phyloP scores from a whole-genome alignment of 2,888 invertebrate species.

The Hydropsyche betteni region DNA sequence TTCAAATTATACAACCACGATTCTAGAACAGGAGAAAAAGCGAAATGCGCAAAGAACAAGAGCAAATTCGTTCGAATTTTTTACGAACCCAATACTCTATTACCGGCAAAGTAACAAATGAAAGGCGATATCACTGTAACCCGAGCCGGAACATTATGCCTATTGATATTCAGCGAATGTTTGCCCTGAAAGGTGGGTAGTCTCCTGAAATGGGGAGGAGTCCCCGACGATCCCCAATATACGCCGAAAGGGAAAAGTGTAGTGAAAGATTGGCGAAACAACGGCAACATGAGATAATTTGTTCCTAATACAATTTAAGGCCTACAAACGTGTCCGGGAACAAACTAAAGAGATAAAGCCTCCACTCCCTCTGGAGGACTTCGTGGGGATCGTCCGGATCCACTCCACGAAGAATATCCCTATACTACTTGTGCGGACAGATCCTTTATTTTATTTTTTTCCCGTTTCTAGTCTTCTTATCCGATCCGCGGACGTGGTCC shows the following conservation, averaged over 20 bases:
- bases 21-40: too few relatives aligned
- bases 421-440: not conserved
- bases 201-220: conserved; percentile 11
- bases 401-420: conserved; percentile 17
- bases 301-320: conserved; percentile 68
- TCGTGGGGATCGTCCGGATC: conserved; percentile 9
- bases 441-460: too few relatives aligned
- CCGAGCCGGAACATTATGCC: conserved; percentile 41
- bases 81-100: conserved; percentile 48
- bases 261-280: conserved; percentile 50
- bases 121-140: conserved; percentile 49
- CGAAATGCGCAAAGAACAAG: not conserved
- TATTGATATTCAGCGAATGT: conserved; percentile 50
- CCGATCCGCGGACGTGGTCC: too few relatives aligned
- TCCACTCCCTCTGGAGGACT: conserved; percentile 30
- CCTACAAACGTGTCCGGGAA: conserved; percentile 67
- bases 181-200: conserved; percentile 18
- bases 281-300: conserved; percentile 58
- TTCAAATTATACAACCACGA: too few relatives aligned
- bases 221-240: not conserved
- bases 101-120: conserved; percentile 49
- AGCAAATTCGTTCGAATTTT: conserved; percentile 44
- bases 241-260: conserved; percentile 20
- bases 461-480: too few relatives aligned
- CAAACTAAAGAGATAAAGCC: conserved; percentile 65